Conservation (phyloP, 64 coral and sea anemone species). For the Actinia equina region DNA sequence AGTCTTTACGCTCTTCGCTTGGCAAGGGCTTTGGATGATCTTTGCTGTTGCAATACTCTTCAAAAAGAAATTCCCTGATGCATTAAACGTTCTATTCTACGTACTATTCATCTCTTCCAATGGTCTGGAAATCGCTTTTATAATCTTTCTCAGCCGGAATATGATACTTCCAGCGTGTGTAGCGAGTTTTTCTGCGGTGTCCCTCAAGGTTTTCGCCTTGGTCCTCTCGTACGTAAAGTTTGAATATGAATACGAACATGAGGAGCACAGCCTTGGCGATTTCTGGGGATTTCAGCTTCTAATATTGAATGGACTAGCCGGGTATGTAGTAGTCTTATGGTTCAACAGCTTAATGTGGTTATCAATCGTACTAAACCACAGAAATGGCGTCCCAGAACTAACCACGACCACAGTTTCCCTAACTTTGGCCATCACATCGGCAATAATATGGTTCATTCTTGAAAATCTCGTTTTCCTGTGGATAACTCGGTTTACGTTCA, state of each 20-base stretch:
- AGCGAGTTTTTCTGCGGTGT: constrained; percentile 16
- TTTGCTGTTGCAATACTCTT: neutral
- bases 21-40: constrained; percentile 17
- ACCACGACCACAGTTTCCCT: neutral
- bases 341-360: neutral
- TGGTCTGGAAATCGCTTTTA: neutral
- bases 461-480: constrained; percentile 5
- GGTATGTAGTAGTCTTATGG: neutral
- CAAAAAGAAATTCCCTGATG: constrained; percentile 14
- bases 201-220: constrained; percentile 13
- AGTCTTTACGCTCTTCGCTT: neutral
- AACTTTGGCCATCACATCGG: neutral
- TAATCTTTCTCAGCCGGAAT: constrained; percentile 4
- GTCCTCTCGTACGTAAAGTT: constrained; percentile 16
- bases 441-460: constrained; percentile 5
- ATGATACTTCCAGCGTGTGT: constrained; percentile 14
- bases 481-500: constrained; percentile 17
- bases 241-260: neutral
- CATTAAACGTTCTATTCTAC: neutral
- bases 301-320: constrained; percentile 9
- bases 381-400: neutral
- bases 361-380: constrained; percentile 7
- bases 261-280: neutral
- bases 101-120: neutral
- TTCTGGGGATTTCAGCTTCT: constrained; percentile 25